Conservation (phyloP, 2,888 invertebrate species). For the Anticlea derivata region DNA sequence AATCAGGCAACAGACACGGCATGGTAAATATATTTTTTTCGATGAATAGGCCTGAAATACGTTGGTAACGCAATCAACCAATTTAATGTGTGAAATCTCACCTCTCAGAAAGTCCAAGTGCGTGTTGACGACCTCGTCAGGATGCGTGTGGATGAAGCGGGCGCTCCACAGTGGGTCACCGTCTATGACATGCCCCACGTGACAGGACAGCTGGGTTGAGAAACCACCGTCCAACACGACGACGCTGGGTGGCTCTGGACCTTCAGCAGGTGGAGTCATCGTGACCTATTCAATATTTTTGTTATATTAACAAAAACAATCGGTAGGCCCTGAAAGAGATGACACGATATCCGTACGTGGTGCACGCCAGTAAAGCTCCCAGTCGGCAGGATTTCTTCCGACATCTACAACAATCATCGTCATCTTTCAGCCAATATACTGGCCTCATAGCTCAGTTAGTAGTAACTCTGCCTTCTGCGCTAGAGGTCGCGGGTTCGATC, state of each 20-base stretch:
- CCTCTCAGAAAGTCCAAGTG: conserved; percentile 93
- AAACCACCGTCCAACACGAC: conserved; percentile 89
- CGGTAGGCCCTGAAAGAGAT: too few species aligned
- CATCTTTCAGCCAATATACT: too few species aligned
- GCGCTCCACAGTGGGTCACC: conserved; percentile 96
- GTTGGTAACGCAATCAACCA: neutral
- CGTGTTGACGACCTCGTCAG: conserved; percentile 90
- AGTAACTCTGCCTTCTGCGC: too few species aligned
- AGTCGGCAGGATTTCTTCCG: too few species aligned
- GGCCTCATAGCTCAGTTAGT: too few species aligned
- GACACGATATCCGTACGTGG: too few species aligned
- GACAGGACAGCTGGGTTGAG: conserved; percentile 90
- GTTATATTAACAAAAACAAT: too few species aligned
- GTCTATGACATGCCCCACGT: conserved; percentile 90
- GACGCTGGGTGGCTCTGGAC: conserved; percentile 64
- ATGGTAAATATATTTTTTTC: too few species aligned
- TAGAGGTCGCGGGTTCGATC: too few species aligned
- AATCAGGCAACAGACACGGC: too few species aligned
- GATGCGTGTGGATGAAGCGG: conserved; percentile 90
- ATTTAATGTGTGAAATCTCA: conserved; percentile 44
- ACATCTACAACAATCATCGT: too few species aligned
- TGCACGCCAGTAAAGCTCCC: too few species aligned
- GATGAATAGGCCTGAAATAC: neutral
- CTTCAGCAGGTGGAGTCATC: conserved; percentile 69
- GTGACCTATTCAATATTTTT: conserved; percentile 6